These are phyloP conservation scores for Mixornis gularis DNA, from an alignment of 2,113 vertebrate genomes.

Conservation along the genomic window DNA sequence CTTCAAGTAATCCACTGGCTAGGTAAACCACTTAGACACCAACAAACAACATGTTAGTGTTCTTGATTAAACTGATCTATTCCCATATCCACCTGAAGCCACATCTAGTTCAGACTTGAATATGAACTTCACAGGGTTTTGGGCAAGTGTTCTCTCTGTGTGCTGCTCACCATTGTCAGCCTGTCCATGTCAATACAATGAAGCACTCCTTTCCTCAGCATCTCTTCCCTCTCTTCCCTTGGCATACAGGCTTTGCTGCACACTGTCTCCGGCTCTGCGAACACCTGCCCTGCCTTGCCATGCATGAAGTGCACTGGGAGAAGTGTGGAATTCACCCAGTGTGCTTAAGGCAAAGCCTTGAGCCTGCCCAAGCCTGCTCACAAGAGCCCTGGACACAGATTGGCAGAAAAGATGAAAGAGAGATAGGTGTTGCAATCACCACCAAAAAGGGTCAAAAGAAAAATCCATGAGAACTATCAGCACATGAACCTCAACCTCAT, in stretches of 20 bases:
- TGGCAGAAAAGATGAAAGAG: neutral
- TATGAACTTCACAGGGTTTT: neutral
- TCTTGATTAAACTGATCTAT: neutral
- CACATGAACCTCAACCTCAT: fast-evolving
- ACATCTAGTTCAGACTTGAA: neutral
- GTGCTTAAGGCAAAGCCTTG: neutral
- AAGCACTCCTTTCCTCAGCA: neutral
- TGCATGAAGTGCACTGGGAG: neutral
- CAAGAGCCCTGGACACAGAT: neutral
- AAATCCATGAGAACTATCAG: neutral
- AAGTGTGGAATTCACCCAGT: neutral
- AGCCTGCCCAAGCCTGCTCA: neutral
- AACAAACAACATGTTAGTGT: neutral
- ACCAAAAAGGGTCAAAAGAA: neutral
- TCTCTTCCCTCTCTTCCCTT: neutral
- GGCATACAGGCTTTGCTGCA: neutral
- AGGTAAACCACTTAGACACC: neutral
- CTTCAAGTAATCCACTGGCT: neutral
- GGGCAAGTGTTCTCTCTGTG: neutral
- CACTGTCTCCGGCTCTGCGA: fast-evolving
- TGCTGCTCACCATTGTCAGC: no score
- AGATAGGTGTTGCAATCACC: fast-evolving
- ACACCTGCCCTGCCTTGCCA: neutral
- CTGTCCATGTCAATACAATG: fast-evolving
- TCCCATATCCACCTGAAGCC: neutral